Evolutionary conservation across 2,888 invertebrate species (phyloP), one percentile per base, ranked within the genome.

Genomic region (Raillietiella orientalis): DNA sequence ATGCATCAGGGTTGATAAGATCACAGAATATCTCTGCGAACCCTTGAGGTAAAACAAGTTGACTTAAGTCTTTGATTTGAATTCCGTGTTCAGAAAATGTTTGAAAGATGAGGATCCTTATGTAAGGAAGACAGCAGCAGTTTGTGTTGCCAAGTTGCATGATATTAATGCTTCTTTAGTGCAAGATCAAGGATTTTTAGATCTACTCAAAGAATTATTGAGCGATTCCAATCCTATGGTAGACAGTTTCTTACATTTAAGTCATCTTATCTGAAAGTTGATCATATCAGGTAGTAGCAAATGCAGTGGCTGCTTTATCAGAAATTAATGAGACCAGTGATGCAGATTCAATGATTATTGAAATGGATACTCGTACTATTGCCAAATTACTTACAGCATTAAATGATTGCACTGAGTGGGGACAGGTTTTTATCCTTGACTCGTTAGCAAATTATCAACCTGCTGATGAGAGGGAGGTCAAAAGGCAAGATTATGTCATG

Each of bases 221-320:
- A 90, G 90, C 24, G 96, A 96, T 49, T 93, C 93, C 1, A 99
- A 99, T 52, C 96, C 96, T 1, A 96, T 96, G 96, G 96, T 63
- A 41, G 32, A n/a, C n/a, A 17, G 13, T 13, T 23, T 10, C 4
- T 19, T 24, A 21, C 16, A n/a, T 24, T 20, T 12, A 9, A 17
- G 14, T 22, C 11, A 10, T 25, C 15, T 28, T 29, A 9, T n/a
- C n/a, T n/a, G n/a, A n/a, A n/a, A n/a, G n/a, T n/a, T n/a, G n/a
- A n/a, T n/a, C n/a, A n/a, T 14, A 24, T 5, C 33, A 60, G 59
- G 59, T 90, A 17, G 96, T 96, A 2, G 96, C 96, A 1, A 96
- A 96, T 50, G 93, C 93, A 1, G 93, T 96, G 1, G 96, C 96
- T 2, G 90, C 96, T 0, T 56, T 99, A 8, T 82, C 87, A 1